phyloP scores from a whole-genome alignment of 2,113 vertebrate species.

The Hoplias malabaricus region DNA sequence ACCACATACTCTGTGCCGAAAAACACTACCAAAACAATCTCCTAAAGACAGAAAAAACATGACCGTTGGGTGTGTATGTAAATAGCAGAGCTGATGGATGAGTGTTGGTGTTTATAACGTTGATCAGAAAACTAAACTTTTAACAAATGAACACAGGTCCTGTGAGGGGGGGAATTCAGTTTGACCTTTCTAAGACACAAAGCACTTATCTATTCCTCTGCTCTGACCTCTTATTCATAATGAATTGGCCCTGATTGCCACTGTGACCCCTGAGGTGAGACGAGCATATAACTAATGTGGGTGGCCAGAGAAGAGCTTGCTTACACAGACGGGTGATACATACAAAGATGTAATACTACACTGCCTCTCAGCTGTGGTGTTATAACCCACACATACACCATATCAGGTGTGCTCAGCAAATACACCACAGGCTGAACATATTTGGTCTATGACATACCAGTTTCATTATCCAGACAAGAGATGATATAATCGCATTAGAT shows the following conservation, averaged over 20 bases:
- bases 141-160: background rate
- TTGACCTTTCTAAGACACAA: slow-evolving; percentile 3
- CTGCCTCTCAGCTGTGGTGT: slow-evolving; percentile 54
- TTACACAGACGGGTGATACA: slow-evolving; percentile 61
- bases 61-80: background rate
- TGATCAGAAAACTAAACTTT: background rate
- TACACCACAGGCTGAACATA: background rate
- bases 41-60: slow-evolving; percentile 66
- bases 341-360: slow-evolving; percentile 61
- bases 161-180: background rate
- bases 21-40: slow-evolving; percentile 89
- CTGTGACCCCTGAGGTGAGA: background rate
- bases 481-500: background rate
- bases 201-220: slow-evolving; percentile 28
- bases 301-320: slow-evolving; percentile 65
- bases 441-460: background rate
- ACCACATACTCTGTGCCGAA: slow-evolving; percentile 88
- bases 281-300: slow-evolving; percentile 52
- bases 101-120: slow-evolving; percentile 2
- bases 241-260: slow-evolving; percentile 19
- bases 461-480: background rate
- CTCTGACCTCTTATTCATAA: background rate
- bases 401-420: slow-evolving; percentile 1
- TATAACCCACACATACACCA: slow-evolving; percentile 57
- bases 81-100: background rate